A percentile compares a stretch with the other conserved stretches of the same genome.
phyloP scores from a whole-genome alignment of 2,113 vertebrate species.

The Lates calcarifer region DNA sequence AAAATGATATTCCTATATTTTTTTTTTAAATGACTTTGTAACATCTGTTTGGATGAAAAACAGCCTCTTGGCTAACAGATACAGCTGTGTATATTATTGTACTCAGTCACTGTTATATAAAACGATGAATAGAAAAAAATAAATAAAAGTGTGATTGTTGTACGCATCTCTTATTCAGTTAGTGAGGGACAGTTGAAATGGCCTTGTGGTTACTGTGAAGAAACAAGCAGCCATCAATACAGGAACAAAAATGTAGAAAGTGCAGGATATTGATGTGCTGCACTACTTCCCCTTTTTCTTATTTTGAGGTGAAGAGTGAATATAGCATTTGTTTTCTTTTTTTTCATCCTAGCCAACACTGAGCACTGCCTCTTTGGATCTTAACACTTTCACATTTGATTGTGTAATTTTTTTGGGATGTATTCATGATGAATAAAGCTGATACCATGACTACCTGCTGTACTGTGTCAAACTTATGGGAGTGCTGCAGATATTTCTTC shows the following conservation, averaged over 20 bases:
- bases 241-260: neutral
- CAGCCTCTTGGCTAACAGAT: neutral
- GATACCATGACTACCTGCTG: no score
- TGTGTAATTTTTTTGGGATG: no score
- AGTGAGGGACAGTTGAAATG: neutral
- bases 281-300: neutral
- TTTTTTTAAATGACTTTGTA: neutral
- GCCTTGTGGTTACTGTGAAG: neutral
- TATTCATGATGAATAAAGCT: no score
- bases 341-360: neutral
- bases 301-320: neutral
- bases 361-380: neutral
- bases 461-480: neutral
- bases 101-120: no score
- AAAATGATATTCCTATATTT: no score
- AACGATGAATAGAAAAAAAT: no score
- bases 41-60: neutral
- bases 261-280: neutral
- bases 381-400: neutral
- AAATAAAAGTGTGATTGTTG: no score
- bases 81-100: neutral
- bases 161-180: no score
- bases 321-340: no score
- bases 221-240: neutral
- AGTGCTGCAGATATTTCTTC: no score